phyloP scores from a whole-genome alignment of 2,888 invertebrate species.

The Phytoseiulus persimilis region DNA sequence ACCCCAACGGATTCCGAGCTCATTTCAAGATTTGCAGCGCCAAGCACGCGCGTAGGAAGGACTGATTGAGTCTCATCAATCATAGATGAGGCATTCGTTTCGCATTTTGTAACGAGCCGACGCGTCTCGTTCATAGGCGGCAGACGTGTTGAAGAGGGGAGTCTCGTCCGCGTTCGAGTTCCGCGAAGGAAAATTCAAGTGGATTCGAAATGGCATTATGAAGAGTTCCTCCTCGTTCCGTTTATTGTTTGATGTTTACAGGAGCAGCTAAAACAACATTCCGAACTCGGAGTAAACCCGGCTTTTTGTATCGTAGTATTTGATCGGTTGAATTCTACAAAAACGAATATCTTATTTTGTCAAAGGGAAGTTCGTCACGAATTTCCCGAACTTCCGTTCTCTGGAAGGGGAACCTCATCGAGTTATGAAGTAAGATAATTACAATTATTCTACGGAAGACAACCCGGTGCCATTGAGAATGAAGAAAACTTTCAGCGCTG shows the following conservation, averaged over 20 bases:
- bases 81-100: too few relatives aligned
- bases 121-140: too few relatives aligned
- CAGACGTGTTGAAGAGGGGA: background rate
- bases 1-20: conserved; percentile 31
- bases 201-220: background rate
- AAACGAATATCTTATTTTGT: background rate
- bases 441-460: too few relatives aligned
- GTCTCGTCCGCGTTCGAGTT: background rate
- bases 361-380: background rate
- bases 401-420: background rate
- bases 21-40: conserved; percentile 37
- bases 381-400: background rate
- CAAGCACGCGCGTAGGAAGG: conserved; percentile 18
- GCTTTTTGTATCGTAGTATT: background rate
- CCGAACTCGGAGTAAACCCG: background rate
- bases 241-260: background rate
- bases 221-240: background rate
- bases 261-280: conserved; percentile 5
- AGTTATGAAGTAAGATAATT: background rate
- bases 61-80: background rate
- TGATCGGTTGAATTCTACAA: background rate
- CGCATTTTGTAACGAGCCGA: too few relatives aligned
- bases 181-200: background rate
- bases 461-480: too few relatives aligned
- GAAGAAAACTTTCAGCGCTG: too few relatives aligned